phyloP scores from a whole-genome alignment of 2,113 vertebrate genomes.

The Suricata suricatta region DNA sequence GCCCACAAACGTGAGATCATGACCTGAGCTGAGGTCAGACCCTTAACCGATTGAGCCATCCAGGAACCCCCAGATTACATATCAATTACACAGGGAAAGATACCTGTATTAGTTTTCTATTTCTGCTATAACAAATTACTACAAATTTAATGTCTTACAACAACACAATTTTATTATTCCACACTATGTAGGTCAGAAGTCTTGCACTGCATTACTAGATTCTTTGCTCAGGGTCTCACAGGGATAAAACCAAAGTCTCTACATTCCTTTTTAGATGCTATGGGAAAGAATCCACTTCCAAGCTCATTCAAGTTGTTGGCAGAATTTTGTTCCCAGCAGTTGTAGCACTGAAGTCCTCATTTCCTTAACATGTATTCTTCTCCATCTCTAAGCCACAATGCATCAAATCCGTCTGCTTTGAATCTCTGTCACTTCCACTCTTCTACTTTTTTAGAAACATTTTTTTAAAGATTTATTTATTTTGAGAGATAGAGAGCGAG shows the following conservation, averaged over 20 bases:
- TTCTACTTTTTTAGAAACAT: not conserved
- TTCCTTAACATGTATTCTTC: not conserved
- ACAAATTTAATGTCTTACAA: not conserved
- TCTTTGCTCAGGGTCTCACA: not conserved
- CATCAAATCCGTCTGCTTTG: not conserved
- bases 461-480: not conserved
- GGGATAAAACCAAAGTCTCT: slow-evolving; percentile 7
- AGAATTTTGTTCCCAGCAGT: not conserved
- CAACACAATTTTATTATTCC: slow-evolving; percentile 12
- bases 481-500: too few relatives aligned
- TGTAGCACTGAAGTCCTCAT: not conserved
- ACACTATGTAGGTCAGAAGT: not conserved
- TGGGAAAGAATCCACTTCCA: not conserved
- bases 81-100: slow-evolving; percentile 23
- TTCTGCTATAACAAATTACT: slow-evolving; percentile 25
- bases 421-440: slow-evolving; percentile 10
- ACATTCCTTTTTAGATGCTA: not conserved
- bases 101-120: not conserved
- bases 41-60: too few relatives aligned
- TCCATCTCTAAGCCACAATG: not conserved
- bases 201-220: not conserved
- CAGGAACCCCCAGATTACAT: too few relatives aligned
- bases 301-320: not conserved
- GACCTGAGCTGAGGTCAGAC: too few relatives aligned
- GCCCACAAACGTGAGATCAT: too few relatives aligned